Evolutionary conservation across 2,113 vertebrate species (phyloP).

Genomic region (Chaetops frenatus): DNA sequence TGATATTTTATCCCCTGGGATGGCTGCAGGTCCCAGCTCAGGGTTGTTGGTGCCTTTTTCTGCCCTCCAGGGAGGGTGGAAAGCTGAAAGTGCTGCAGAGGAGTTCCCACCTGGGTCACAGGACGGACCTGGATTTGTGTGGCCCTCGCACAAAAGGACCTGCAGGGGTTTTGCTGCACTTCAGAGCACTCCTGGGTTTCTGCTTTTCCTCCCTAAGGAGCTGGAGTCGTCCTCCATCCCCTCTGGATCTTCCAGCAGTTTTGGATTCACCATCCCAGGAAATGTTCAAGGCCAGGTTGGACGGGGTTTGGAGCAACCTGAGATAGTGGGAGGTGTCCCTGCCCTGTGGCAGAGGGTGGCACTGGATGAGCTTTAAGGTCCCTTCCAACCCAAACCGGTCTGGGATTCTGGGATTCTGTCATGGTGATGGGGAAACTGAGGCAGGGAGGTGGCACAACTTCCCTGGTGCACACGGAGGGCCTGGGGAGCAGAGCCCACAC

Average conservation of each 20-base stretch:
- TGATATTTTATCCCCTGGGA: background rate
- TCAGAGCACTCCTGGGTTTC: background rate
- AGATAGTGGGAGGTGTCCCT: rapidly evolving
- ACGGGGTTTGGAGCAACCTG: rapidly evolving
- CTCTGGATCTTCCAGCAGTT: background rate
- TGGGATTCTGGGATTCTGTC: background rate
- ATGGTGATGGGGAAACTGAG: background rate
- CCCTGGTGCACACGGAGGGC: rapidly evolving
- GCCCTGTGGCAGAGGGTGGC: background rate
- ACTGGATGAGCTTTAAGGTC: background rate
- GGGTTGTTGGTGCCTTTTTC: background rate
- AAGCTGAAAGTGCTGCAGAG: rapidly evolving
- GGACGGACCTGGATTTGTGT: background rate
- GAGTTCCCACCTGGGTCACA: rapidly evolving
- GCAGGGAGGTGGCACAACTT: background rate
- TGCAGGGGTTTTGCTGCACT: background rate
- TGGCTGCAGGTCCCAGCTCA: background rate
- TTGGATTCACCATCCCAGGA: background rate
- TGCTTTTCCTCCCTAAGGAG: background rate
- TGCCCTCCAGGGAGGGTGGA: background rate
- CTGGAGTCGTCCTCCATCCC: background rate
- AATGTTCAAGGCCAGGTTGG: too few relatives aligned
- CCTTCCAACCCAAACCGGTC: background rate
- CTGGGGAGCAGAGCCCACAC: background rate
- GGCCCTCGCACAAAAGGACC: rapidly evolving